Evolutionary conservation across 2,113 vertebrate species (phyloP).

Genomic region (Sorex araneus): DNA sequence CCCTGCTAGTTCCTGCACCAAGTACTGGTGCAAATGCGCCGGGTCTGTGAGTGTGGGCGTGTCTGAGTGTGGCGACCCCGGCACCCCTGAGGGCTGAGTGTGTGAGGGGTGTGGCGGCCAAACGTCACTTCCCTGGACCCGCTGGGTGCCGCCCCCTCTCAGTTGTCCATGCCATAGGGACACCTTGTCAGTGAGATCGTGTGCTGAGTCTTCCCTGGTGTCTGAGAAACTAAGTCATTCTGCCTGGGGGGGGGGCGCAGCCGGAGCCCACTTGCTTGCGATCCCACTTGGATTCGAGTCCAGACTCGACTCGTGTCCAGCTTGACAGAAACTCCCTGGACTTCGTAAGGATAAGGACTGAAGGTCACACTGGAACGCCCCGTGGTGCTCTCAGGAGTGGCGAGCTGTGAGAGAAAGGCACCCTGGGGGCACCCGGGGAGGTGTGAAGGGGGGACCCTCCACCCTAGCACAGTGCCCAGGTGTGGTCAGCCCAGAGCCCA

Average conservation of each 20-base stretch:
- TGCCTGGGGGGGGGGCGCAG: neutral
- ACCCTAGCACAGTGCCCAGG: neutral
- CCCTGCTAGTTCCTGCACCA: neutral
- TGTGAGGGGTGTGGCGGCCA: neutral
- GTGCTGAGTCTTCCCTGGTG: neutral
- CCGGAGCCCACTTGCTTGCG: neutral
- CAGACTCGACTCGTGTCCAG: neutral
- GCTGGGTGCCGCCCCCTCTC: neutral
- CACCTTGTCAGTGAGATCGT: neutral
- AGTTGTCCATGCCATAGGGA: neutral
- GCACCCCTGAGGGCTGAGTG: neutral
- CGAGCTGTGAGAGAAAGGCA: neutral
- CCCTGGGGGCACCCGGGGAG: neutral
- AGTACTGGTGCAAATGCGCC: too few species aligned
- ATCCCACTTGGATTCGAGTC: neutral
- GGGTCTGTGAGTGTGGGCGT: neutral
- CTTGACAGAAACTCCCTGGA: neutral
- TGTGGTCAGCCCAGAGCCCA: neutral
- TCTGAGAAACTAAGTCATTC: constrained; percentile 26
- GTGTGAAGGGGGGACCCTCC: neutral
- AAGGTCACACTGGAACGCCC: too few species aligned
- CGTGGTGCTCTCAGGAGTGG: neutral
- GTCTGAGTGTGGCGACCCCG: too few species aligned
- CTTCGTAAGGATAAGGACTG: neutral
- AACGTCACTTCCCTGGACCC: neutral